phyloP scores from a whole-genome alignment of 2,888 invertebrate genomes.

The Therioaphis trifolii region DNA sequence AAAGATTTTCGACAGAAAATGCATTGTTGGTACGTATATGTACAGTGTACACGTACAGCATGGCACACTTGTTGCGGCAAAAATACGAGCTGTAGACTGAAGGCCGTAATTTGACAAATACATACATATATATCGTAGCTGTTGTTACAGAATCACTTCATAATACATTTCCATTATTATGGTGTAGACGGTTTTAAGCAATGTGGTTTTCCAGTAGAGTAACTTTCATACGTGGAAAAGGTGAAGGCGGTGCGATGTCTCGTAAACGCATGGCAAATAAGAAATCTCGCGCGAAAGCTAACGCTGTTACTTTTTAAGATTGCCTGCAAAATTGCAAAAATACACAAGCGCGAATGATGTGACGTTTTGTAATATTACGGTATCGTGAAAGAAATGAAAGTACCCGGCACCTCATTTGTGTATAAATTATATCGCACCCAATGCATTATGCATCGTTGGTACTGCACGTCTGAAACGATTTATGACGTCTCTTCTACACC shows the following conservation, averaged over 20 bases:
- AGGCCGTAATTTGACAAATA: neutral
- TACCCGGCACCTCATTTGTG: neutral
- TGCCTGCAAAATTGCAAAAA: neutral
- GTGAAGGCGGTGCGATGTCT: neutral
- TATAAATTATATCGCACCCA: neutral
- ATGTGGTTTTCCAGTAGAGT: conserved; percentile 10
- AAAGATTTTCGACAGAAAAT: neutral
- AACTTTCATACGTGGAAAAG: neutral
- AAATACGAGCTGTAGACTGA: neutral
- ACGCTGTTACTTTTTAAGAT: neutral
- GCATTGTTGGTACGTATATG: neutral
- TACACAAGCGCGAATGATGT: neutral
- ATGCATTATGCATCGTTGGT: neutral
- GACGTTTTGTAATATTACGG: neutral
- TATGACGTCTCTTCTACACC: neutral
- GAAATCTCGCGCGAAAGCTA: conserved; percentile 9
- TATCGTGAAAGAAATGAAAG: neutral
- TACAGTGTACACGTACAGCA: neutral
- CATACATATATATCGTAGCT: neutral
- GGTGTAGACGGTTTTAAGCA: neutral
- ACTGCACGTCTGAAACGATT: neutral
- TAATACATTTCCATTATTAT: conserved; percentile 7
- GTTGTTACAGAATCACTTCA: neutral
- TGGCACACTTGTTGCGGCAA: neutral
- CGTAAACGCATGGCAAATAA: neutral